Evolutionary conservation across 1,140 invertebrate genomes (phyloP), one percentile per base, ranked within the genome.

Genomic region (Grapholita molesta): DNA sequence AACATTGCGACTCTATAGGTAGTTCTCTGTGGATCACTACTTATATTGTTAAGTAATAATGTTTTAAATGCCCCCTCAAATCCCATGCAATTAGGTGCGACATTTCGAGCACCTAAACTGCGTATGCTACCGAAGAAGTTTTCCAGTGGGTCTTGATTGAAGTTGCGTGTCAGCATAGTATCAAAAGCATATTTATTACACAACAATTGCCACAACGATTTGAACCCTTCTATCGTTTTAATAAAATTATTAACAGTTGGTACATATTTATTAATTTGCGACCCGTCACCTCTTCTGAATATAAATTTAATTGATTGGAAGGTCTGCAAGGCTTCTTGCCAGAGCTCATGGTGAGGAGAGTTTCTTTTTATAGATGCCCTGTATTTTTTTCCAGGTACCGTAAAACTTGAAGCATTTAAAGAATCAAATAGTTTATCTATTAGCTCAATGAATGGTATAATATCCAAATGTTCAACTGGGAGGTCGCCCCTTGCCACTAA

Each of bases 111-210:
- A 38, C 76, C 76, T 66, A 73, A 71, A 33, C 70, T 74, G 15
- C 77, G 48, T 5, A 78, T 76, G 64, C 55, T 67, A 12, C 74
- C 67, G 64, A 74, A 79, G 11, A 79, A 76, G 71, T 68, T 72
- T 67, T 78, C 74, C 18, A 78, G 64, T 18, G 74, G 69, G 55
- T 78, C 73, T 32, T 78, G 77, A 25, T 76, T 74, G n/a, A n/a
- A n/a, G n/a, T n/a, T n/a, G n/a, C n/a, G n/a, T n/a, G n/a, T n/a
- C n/a, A n/a, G n/a, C n/a, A 21, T 74, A 65, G 70, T 74, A 35
- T 9, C 69, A 52, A 74, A 15, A 33, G 48, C 30, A 48, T 71
- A 55, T 35, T 67, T 57, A 24, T 52, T 12, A 2, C 11, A n/a
- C 15, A 67, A 53, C 18, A 33, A 25, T 52, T 53, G 24, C 57